Base-by-base conservation (phyloP, 2,797 vertebrate species). In the Typhlichthys eigenmanni region DNA sequence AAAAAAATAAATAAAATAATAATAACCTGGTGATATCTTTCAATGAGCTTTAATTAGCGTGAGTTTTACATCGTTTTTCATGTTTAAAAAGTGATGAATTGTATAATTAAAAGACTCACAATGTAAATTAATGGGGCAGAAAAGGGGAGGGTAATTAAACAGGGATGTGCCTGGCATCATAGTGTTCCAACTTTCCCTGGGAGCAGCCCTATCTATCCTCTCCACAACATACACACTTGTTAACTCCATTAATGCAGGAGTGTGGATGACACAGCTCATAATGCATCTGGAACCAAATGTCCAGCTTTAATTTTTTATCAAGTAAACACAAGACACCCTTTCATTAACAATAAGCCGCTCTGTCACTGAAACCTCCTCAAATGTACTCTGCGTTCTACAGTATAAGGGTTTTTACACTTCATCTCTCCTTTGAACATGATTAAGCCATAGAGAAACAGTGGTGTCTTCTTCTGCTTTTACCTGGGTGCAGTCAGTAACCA, bases 31-130 rank as follows among this genome's bases (percentile, higher is more conserved):
- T 82, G 90, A 87, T 90, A 78, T 88, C 86, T 92, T 92, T 90
- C 3, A 67, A 86, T 92, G 89, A 88, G 85, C 92, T 92, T 93
- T 95, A 95, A 95, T 95, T 93, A 93, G 92, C 81, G 65, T 83
- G 81, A 71, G 80, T 94, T 92, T 90, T 88, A 92, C 90, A 92
- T 90, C 71, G 87, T 94, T 94, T 93, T 92, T 95, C 92, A 91
- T 92, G 93, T 94, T 95, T 93, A 93, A 93, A 94, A 94, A 92
- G 93, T 94, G 94, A 95, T 95, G 94, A 92, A 93, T 94, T 93
- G 92, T 91, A 89, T 95, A 95, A 96, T 96, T 96, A 96, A 95
- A 93, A 82, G 90, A 79, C 90, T 88, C 90, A 90, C 90, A 82
- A 92, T 88, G 92, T 94, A 94, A 96, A 94, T 94, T 94, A 95